Conservation (phyloP, 2,888 invertebrate genomes). For the Eristalis pertinax region DNA sequence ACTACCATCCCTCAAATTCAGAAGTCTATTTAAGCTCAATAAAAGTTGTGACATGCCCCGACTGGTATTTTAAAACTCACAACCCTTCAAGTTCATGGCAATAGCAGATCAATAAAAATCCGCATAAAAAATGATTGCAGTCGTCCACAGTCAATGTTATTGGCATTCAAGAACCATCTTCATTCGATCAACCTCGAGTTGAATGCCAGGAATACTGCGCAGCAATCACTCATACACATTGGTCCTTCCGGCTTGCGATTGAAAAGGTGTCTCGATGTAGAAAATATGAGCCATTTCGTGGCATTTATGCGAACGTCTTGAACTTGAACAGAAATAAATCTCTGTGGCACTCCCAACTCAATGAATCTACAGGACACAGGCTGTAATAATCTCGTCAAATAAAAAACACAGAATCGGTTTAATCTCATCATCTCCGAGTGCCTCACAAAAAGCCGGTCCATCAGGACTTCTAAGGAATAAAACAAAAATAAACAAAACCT, state of each 20-base stretch:
- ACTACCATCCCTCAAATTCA: too few relatives aligned
- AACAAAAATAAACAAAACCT: conserved; percentile 24
- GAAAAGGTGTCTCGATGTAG: neutral
- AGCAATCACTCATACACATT: neutral
- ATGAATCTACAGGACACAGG: neutral
- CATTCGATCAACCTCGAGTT: too few relatives aligned
- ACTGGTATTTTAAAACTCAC: too few relatives aligned
- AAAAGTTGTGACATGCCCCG: too few relatives aligned
- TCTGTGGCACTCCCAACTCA: neutral
- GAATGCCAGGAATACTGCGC: neutral
- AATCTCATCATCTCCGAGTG: conserved; percentile 20
- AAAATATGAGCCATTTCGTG: conserved; percentile 17
- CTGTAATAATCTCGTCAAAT: conserved; percentile 37
- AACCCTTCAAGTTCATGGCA: neutral
- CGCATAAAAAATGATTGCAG: neutral
- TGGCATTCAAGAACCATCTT: neutral
- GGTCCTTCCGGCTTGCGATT: neutral
- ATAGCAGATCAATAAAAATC: neutral
- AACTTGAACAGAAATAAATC: conserved; percentile 15
- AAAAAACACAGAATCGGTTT: conserved; percentile 34
- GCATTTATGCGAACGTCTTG: neutral
- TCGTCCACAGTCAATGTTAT: neutral
- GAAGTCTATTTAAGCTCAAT: too few relatives aligned
- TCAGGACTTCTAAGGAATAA: conserved; percentile 15
- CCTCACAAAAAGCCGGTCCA: neutral